phyloP scores from a whole-genome alignment of 1,140 invertebrate species.

The Potamilus streckersoni region DNA sequence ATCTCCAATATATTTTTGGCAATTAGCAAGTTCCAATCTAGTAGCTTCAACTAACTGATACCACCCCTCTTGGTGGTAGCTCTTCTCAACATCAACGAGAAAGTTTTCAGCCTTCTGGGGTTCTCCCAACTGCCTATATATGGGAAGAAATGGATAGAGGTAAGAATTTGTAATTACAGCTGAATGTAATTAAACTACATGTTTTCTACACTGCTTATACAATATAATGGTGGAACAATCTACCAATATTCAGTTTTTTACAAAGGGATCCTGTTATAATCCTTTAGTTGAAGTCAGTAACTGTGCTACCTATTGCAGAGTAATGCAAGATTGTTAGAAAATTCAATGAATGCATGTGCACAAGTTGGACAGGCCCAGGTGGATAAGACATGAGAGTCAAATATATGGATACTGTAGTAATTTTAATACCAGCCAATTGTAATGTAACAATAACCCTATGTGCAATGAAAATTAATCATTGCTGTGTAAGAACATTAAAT shows the following conservation, averaged over 20 bases:
- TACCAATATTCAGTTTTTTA: too few relatives aligned
- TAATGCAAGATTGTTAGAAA: background rate
- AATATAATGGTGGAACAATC: background rate
- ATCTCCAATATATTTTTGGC: slow-evolving; percentile 79
- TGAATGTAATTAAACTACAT: too few relatives aligned
- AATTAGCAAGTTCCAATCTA: slow-evolving; percentile 84
- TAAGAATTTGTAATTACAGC: slow-evolving; percentile 1
- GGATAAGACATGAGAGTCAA: background rate
- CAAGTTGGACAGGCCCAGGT: background rate
- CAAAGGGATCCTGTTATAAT: background rate
- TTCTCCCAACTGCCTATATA: slow-evolving; percentile 78
- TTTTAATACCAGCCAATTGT: background rate
- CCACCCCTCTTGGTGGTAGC: slow-evolving; percentile 91
- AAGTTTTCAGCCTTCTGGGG: slow-evolving; percentile 90
- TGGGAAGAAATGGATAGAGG: background rate
- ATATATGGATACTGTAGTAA: background rate
- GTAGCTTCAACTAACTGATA: slow-evolving; percentile 82
- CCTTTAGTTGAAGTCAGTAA: too few relatives aligned
- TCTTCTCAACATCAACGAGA: slow-evolving; percentile 85
- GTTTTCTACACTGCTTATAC: background rate
- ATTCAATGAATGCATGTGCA: background rate
- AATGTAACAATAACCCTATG: too few relatives aligned
- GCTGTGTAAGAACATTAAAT: too few relatives aligned
- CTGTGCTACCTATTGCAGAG: too few relatives aligned
- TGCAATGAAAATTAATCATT: too few relatives aligned